These are phyloP conservation scores for Lissocephala sabroskyi DNA, from an alignment of 2,888 invertebrate species.

Conservation along the genomic window DNA sequence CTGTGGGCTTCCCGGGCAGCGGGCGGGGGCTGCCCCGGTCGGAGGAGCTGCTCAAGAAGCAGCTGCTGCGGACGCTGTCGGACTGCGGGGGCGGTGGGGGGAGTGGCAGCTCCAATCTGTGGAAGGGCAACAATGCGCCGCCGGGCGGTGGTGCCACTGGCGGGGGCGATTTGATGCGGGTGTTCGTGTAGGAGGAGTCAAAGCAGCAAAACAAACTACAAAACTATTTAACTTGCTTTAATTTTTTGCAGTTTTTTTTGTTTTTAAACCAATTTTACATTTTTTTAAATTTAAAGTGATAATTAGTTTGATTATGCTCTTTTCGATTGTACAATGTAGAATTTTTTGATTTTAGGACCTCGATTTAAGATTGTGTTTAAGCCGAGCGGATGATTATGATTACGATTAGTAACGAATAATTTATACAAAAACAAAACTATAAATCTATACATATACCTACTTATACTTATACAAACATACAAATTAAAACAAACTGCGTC, in stretches of 20 bases:
- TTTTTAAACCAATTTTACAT: slow-evolving; percentile 47
- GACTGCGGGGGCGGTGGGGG: slow-evolving; percentile 49
- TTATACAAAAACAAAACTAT: no score
- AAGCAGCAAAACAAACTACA: slow-evolving; percentile 2
- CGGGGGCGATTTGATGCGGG: slow-evolving; percentile 58
- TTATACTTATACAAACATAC: no score
- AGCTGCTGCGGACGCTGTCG: slow-evolving; percentile 56
- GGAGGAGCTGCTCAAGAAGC: slow-evolving; percentile 52
- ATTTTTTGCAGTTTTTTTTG: slow-evolving; percentile 18
- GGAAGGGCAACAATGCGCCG: slow-evolving; percentile 47
- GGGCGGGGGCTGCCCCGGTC: slow-evolving; percentile 34
- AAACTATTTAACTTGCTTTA: slow-evolving; percentile 15
- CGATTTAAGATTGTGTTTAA: slow-evolving; percentile 43
- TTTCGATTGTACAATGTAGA: slow-evolving; percentile 39
- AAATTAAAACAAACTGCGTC: no score
- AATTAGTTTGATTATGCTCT: slow-evolving; percentile 47
- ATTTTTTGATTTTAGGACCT: slow-evolving; percentile 40
- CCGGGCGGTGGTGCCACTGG: slow-evolving; percentile 41
- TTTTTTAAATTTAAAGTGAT: slow-evolving; percentile 49
- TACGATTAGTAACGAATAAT: background rate
- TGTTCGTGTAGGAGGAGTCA: slow-evolving; percentile 47
- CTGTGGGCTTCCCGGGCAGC: slow-evolving; percentile 28
- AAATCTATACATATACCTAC: background rate
- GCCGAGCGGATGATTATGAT: slow-evolving; percentile 29
- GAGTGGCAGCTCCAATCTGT: slow-evolving; percentile 35